Base-by-base conservation (phyloP, 2,888 invertebrate genomes). In the Brenthis ino region DNA sequence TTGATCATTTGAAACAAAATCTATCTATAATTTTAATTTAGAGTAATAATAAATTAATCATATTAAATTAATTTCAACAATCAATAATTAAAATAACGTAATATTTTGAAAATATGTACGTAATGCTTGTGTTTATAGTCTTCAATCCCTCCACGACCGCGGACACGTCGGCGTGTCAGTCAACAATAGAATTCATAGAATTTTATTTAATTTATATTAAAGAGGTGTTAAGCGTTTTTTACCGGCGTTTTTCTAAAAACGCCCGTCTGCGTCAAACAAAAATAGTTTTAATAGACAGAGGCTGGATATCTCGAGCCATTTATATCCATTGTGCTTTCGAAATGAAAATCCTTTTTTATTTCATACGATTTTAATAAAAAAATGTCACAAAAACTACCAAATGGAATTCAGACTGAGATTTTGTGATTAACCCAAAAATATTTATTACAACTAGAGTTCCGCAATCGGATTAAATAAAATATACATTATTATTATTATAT, bases 301-400 rank as follows among this genome's bases (percentile, higher is more conserved):
- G 14, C 33, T 48, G n/a, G 53, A 33, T 67, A 33, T 48, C 28
- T 60, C 48, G 6, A 54, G 16, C 66, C 47, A 67, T 67, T 60
- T 43, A 63, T 60, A 60, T 54, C 66, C 60, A 55, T 67, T 67
- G 55, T 67, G 47, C 48, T 66, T 51, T 48, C 33, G 28, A 67
- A 67, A 60, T 61, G 55, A 60, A 61, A 60, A 61, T 55, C 33
- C 24, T 67, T 60, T 54, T 67, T 67, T 66, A 67, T 60, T 66
- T 54, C 54, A 66, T 66, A 66, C 24, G 24, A 12, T 53, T 58
- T 66, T 66, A 58, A 66, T 53, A 63, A 16, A 63, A 63, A 63
- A 54, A 57, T 43, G 58, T 66, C 54, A 60, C 66, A 60, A 60
- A 66, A 66, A 54, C 53, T 54, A 60, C 60, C 28, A 60, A 33